Base-by-base conservation (phyloP, 1,140 invertebrate species). In the Bombus superbus region DNA sequence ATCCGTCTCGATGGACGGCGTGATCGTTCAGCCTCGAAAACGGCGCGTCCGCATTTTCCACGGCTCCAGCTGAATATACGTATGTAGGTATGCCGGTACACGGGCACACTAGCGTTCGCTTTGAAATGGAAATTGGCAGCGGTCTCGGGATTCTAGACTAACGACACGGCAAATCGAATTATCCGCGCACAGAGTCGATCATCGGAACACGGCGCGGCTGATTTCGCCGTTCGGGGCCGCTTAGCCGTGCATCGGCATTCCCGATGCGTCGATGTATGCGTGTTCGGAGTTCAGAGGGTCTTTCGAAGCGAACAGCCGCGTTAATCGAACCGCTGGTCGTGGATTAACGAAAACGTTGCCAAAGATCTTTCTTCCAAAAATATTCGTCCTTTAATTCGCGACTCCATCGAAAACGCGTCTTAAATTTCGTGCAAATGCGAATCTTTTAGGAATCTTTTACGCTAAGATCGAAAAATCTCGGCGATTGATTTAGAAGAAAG, bases 141-240 rank as follows among this genome's bases (percentile, higher is more conserved):
- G 86, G 86, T 90, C 89, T 88, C 77, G 83, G 73, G 83, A 88
- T 90, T 88, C 86, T 88, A n/a, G 74, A 90, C 81, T 88, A 88
- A 88, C 89, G 89, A 90, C 89, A 91, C 73, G 76, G 71, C 64
- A 91, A 91, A 91, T 90, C 89, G 84, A 90, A 91, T 91, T 90
- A 90, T 75, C 81, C 22, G 77, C 83, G 75, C 53, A 77, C 79
- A 40, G 44, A 80, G 81, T 80, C 82, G 89, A 90, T 90, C 85
- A 77, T 81, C 66, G 81, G 47, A 32, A 75, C 69, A 64, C 59
- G 75, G 22, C 35, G 22, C 8, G 66, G 83, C 83, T 71, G 83
- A 84, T 72, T 79, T 72, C 76, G 57, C 42, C 75, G 47, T 53
- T 69, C 38, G 47, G 35, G 38, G 71, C n/a, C 82, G 75, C 38